Conservation (phyloP, 2,797 vertebrate species). For the Anabacerthia variegaticeps region DNA sequence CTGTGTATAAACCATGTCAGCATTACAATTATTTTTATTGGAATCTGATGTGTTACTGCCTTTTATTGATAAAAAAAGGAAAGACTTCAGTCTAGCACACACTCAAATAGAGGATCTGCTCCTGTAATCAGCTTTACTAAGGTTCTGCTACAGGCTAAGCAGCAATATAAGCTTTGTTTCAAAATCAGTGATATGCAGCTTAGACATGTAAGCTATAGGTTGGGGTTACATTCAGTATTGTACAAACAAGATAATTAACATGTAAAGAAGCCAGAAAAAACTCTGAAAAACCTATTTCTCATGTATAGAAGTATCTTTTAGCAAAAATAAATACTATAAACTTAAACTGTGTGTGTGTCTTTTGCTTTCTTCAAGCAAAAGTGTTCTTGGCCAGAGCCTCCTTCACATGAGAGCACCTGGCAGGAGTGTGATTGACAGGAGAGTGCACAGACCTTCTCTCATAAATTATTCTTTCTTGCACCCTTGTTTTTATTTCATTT, state of each 20-base stretch:
- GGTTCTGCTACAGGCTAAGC: not conserved
- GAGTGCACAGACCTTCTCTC: not conserved
- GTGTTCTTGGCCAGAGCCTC: not conserved
- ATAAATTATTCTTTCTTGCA: not conserved
- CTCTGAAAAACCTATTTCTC: not conserved
- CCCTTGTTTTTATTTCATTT: not conserved
- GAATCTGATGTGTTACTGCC: not conserved
- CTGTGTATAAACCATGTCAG: not conserved
- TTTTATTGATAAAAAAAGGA: not conserved
- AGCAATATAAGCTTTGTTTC: not conserved
- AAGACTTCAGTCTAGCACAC: not conserved
- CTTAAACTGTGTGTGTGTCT: not conserved
- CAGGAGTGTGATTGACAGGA: not conserved
- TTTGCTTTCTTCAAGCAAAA: not conserved
- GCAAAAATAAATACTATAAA: not conserved
- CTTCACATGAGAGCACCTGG: fast-evolving
- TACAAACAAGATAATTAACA: not conserved
- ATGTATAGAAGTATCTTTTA: not conserved
- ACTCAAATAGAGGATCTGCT: not conserved
- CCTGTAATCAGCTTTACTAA: not conserved
- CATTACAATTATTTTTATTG: not conserved
- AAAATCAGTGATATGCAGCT: not conserved
- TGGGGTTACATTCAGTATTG: not conserved
- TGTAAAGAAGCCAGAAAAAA: not conserved
- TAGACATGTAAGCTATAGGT: fast-evolving